Percentiles rank a stretch among this genome's conserved stretches.
Evolutionary conservation across 2,888 invertebrate species (phyloP).

Genomic region (Physocephala rufipes): DNA sequence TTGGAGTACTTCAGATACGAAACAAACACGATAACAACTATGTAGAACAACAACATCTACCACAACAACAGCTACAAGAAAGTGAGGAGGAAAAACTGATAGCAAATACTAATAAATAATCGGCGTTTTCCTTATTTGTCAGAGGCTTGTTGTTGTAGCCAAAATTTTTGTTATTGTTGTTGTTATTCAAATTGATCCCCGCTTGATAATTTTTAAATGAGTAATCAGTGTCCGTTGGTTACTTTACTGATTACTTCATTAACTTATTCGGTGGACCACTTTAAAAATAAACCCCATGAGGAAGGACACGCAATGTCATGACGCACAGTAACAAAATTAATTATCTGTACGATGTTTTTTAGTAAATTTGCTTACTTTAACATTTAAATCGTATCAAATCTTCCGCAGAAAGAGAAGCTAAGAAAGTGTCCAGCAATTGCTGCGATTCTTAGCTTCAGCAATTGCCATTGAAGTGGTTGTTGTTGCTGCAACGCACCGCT

Average conservation of each 20-base stretch:
- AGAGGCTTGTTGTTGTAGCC: neutral
- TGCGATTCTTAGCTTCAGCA: no score
- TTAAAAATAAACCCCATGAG: no score
- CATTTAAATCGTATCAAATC: no score
- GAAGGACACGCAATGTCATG: no score
- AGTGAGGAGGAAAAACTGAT: neutral
- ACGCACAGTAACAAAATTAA: no score
- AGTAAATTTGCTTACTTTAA: no score
- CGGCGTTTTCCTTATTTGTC: neutral
- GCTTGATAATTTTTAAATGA: neutral
- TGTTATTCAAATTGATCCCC: neutral
- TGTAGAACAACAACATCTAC: neutral
- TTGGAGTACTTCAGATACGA: neutral
- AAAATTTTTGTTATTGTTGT: slow-evolving; percentile 5
- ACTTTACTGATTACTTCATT: no score
- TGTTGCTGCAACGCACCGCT: neutral
- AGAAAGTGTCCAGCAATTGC: no score
- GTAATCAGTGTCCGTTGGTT: no score
- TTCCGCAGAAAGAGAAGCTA: no score
- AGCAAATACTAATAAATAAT: neutral
- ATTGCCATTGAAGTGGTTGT: neutral
- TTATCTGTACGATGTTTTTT: no score
- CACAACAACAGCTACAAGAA: neutral
- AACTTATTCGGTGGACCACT: no score
- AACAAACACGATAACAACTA: slow-evolving; percentile 13